Evolutionary conservation across 2,113 vertebrate genomes (phyloP).

Genomic region (Pipa parva): DNA sequence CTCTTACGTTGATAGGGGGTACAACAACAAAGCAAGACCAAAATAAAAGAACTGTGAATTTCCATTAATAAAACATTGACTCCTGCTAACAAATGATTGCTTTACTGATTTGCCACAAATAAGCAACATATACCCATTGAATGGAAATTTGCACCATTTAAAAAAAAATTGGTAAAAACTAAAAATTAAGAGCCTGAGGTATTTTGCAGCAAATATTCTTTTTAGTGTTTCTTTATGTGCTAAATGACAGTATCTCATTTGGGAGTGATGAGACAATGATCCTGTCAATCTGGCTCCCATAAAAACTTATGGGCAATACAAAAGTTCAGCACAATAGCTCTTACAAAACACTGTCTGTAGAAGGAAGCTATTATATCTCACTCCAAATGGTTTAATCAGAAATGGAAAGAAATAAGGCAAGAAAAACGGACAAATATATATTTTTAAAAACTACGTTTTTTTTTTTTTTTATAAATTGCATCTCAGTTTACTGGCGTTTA

Average conservation of each 20-base stretch:
- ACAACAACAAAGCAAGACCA: too few species aligned
- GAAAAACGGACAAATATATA: neutral
- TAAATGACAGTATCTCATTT: conserved; percentile 25
- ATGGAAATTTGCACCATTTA: conserved; percentile 32
- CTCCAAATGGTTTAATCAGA: neutral
- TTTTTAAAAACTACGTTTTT: neutral
- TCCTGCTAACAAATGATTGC: conserved; percentile 1
- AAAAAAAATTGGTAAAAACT: conserved; percentile 42
- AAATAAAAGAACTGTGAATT: neutral
- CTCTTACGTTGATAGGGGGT: too few species aligned
- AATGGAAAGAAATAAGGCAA: neutral
- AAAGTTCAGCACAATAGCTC: conserved; percentile 37
- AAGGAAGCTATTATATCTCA: conserved; percentile 24
- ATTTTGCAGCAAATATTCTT: conserved; percentile 37
- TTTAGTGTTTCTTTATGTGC: neutral
- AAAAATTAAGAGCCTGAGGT: conserved; percentile 42
- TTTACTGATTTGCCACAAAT: conserved; percentile 11
- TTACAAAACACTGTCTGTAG: conserved; percentile 15
- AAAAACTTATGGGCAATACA: conserved; percentile 38
- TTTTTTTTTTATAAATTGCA: neutral
- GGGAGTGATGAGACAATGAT: conserved; percentile 10
- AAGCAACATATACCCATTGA: conserved; percentile 25
- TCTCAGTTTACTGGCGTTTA: too few species aligned
- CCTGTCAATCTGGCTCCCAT: conserved; percentile 42
- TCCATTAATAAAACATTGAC: neutral